phyloP scores from a whole-genome alignment of 2,888 invertebrate genomes.

The Leptogaster cylindrica region DNA sequence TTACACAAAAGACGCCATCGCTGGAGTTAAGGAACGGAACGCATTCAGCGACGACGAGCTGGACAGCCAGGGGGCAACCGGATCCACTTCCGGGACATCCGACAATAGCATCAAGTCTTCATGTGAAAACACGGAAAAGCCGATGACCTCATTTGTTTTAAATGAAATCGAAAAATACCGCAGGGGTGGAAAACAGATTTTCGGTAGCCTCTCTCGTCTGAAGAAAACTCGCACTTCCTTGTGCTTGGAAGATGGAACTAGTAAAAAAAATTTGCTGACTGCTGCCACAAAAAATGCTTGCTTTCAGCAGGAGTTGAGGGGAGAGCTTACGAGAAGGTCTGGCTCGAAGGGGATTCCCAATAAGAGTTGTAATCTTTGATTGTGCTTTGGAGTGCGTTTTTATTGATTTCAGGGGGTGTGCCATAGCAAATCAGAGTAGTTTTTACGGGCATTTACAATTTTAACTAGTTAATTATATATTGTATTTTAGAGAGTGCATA shows the following conservation, averaged over 20 bases:
- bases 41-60: constrained; percentile 47
- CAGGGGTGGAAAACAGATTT: constrained; percentile 48
- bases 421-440: constrained; percentile 44
- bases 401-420: constrained; percentile 41
- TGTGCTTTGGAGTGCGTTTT: not conserved
- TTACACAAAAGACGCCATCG: constrained; percentile 47
- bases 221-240: constrained; percentile 48
- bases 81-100: constrained; percentile 43
- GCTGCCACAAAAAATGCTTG: constrained; percentile 35
- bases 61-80: constrained; percentile 45
- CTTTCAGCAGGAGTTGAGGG: constrained; percentile 44
- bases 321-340: constrained; percentile 39
- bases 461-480: no score
- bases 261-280: constrained; percentile 41
- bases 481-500: constrained; percentile 37
- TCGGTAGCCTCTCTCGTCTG: constrained; percentile 51
- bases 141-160: constrained; percentile 34
- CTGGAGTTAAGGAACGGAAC: constrained; percentile 40
- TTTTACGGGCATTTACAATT: constrained; percentile 5
- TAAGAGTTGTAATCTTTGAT: not conserved
- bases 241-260: constrained; percentile 44
- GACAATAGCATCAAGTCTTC: constrained; percentile 45
- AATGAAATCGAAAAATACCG: constrained; percentile 45
- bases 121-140: constrained; percentile 30
- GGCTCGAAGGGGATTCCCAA: constrained; percentile 39